Base-by-base conservation (phyloP, 2,888 invertebrate species). In the Clistopyga incitator region DNA sequence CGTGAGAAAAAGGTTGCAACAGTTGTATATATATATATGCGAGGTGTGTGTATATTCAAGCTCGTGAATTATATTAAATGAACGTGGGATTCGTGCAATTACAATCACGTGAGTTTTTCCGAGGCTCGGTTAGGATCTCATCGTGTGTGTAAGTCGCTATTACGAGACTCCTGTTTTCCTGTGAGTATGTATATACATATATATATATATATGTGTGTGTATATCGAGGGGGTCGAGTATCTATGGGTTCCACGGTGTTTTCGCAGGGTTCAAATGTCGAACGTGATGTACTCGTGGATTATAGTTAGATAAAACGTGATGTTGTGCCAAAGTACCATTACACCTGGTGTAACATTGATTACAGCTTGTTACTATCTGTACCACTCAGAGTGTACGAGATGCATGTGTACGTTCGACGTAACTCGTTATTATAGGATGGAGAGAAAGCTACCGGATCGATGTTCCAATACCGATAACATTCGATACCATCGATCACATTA, bases 21-120 rank as follows among this genome's bases (percentile, higher is more conserved):
- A 18, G 6, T 50, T 50, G 45, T 45, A 45, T 45, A 50, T 50
- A 18, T 50, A 15, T 45, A 45, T 45, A 50, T 50, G 6, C 50
- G 25, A 50, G 6, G 50, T 61, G 10, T 61, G n/a, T 42, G 11
- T 45, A 15, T 67, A 45, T 67, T 42, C 13, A n/a, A 45, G 67
- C 67, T 67, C 47, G 67, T 47, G 75, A 65, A 47, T 82, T 82
- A 68, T 74, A 78, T 78, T 82, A 70, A 82, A 82, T 78, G 78
- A 78, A 75, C 78, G 82, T 78, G 82, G 78, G 75, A 82, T 74
- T 82, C 29, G 61, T 61, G 78, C 82, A 78, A 82, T 78, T 75
- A 75, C 70, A 75, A 78, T 82, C 75, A 70, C 75, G 64, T 50
- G 82, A 45, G 52, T 67, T 67, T 79, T 72, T 72, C 11, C 20